Base-by-base conservation (phyloP, 2,888 invertebrate species). In the Lycaena phlaeas region DNA sequence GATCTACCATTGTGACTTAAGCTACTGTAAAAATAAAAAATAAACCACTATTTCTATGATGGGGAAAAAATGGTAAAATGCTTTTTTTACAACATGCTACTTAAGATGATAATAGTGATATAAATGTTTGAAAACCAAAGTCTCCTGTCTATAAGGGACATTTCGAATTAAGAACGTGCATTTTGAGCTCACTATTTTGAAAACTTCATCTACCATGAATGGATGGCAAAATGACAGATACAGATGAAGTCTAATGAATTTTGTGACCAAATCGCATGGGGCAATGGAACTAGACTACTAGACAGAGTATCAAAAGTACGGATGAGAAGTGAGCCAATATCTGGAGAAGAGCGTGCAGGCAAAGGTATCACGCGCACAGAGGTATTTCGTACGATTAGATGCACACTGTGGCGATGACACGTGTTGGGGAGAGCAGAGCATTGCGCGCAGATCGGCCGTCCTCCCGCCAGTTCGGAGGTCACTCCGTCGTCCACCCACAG, bases 401-500 rank as follows among this genome's bases (percentile, higher is more conserved):
- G 72, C 27, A 73, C 56, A 68, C 76, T 77, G 75, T 79, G 82
- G 9, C 81, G 72, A 27, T 81, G 72, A 54, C 69, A 68, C 54
- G 68, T 49, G 48, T 62, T 66, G 56, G 51, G 31, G 26, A 17
- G 63, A 54, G 68, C 50, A 42, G 56, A 54, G 54, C 64, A 61
- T 52, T 55, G 49, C 42, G 68, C 66, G 70, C 66, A 68, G 40
- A 61, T 56, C 4, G 53, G 50, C 27, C 52, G 49, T 29, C 34
- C 49, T 48, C 69, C 54, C 45, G 66, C 54, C 51, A 44, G 59
- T 45, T 65, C 68, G 45, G 68, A 57, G 36, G 45, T 48, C 14
- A 45, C 58, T 38, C 57, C 63, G 48, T 87, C 87, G 57, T 87
- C 88, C 75, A 82, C 53, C 87, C 88, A 88, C 71, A 88, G 82